Evolutionary conservation across 2,113 vertebrate species (phyloP).

Genomic region (Platysteira castanea): DNA sequence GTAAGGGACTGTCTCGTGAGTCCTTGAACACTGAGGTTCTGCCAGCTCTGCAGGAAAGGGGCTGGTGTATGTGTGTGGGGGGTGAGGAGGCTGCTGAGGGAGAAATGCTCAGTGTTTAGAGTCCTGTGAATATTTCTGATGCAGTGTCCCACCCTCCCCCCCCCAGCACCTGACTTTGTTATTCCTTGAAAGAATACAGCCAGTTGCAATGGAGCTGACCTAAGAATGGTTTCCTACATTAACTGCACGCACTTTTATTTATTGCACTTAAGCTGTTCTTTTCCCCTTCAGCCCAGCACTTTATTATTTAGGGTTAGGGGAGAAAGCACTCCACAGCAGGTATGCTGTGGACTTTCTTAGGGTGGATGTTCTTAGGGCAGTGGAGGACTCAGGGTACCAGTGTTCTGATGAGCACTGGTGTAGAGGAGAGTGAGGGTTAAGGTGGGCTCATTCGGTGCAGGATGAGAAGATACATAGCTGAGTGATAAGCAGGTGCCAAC

Average conservation of each 20-base stretch:
- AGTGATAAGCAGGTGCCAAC: not conserved
- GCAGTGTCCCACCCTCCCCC: not conserved
- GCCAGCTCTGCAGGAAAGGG: slow-evolving; percentile 57
- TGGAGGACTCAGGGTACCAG: not conserved
- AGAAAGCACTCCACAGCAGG: not conserved
- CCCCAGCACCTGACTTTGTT: slow-evolving; percentile 52
- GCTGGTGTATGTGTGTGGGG: not conserved
- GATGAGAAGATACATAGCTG: not conserved
- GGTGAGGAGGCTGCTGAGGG: slow-evolving; percentile 31
- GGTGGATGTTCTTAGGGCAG: not conserved
- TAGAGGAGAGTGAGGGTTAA: not conserved
- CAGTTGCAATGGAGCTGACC: slow-evolving; percentile 63
- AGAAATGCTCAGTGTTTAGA: not conserved
- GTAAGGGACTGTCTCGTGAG: slow-evolving; percentile 38
- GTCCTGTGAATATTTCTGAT: slow-evolving; percentile 24
- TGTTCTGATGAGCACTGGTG: not conserved
- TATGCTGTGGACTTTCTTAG: not conserved
- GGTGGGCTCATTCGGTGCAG: not conserved
- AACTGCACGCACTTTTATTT: slow-evolving; percentile 78
- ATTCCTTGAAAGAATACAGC: slow-evolving; percentile 73
- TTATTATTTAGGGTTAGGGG: slow-evolving; percentile 44
- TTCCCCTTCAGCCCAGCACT: slow-evolving; percentile 64
- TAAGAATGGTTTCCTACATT: slow-evolving; percentile 71
- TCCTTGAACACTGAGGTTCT: slow-evolving; percentile 59
- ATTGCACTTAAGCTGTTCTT: slow-evolving; percentile 71